These are phyloP conservation scores for Distichodus sexfasciatus DNA, from an alignment of 2,797 vertebrate species.

Conservation along the genomic window DNA sequence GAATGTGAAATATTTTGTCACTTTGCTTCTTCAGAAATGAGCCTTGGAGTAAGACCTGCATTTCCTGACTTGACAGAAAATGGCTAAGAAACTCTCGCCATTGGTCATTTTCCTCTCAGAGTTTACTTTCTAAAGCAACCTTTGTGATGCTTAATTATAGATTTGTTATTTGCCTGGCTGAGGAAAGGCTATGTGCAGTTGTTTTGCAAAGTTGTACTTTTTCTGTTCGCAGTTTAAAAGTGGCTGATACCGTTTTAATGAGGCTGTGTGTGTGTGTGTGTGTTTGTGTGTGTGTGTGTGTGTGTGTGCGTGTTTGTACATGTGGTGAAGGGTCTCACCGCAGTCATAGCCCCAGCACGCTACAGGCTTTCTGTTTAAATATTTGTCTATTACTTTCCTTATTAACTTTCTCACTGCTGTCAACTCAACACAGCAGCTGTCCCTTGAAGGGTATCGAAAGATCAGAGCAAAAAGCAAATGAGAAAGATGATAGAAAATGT, in stretches of 20 bases:
- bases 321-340: neutral
- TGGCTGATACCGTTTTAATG: constrained; percentile 45
- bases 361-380: constrained; percentile 19
- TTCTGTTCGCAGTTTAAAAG: neutral
- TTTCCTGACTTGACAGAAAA: neutral
- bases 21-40: neutral
- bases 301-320: constrained; percentile 12
- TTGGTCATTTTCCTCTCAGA: neutral
- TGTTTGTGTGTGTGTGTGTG: constrained; percentile 4
- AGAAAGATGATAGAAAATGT: neutral
- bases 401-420: constrained; percentile 26
- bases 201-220: constrained; percentile 27
- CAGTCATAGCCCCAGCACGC: constrained; percentile 5
- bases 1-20: neutral
- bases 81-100: neutral
- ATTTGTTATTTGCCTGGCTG: neutral
- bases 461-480: neutral
- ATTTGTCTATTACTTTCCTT: constrained; percentile 41
- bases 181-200: neutral
- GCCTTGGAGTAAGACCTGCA: neutral
- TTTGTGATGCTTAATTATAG: constrained; percentile 28
- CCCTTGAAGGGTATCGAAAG: constrained; percentile 17
- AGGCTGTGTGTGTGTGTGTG: constrained; percentile 22
- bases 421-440: constrained; percentile 13
- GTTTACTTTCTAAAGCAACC: constrained; percentile 20